phyloP scores from a whole-genome alignment of 2,888 invertebrate species.

The Amphipyra tragopoginis region DNA sequence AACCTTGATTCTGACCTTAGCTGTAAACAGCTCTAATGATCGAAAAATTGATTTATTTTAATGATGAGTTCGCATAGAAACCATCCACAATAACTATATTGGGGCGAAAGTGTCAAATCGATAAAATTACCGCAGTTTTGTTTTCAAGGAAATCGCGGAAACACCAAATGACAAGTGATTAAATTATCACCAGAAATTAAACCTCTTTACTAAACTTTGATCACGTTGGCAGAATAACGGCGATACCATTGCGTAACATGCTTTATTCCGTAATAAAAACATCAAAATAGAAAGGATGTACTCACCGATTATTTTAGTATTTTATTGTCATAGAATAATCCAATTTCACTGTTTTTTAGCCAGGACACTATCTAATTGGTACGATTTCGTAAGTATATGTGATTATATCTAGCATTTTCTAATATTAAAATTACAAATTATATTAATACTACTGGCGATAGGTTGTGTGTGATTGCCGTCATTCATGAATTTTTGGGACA shows the following conservation, averaged over 20 bases:
- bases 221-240: conserved; percentile 35
- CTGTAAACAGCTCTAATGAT: conserved; percentile 39
- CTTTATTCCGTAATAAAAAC: conserved; percentile 64
- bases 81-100: conserved; percentile 74
- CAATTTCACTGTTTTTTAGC: conserved; percentile 68
- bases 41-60: conserved; percentile 65
- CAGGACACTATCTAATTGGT: conserved; percentile 86
- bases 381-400: conserved; percentile 74
- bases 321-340: conserved; percentile 82
- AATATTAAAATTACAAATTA: conserved; percentile 78
- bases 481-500: conserved; percentile 85
- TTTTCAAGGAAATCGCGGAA: conserved; percentile 74
- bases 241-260: conserved; percentile 59
- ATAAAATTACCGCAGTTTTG: conserved; percentile 90
- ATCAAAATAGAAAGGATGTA: conserved; percentile 61
- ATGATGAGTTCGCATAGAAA: conserved; percentile 75
- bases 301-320: conserved; percentile 71
- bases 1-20: conserved; percentile 45
- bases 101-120: conserved; percentile 84
- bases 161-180: conserved; percentile 40
- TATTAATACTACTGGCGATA: conserved; percentile 75
- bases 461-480: conserved; percentile 82
- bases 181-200: conserved; percentile 25
- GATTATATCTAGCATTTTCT: conserved; percentile 82
- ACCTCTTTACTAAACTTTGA: conserved; percentile 22